phyloP scores from a whole-genome alignment of 2,888 invertebrate species.

The Sphecodes monilicornis region DNA sequence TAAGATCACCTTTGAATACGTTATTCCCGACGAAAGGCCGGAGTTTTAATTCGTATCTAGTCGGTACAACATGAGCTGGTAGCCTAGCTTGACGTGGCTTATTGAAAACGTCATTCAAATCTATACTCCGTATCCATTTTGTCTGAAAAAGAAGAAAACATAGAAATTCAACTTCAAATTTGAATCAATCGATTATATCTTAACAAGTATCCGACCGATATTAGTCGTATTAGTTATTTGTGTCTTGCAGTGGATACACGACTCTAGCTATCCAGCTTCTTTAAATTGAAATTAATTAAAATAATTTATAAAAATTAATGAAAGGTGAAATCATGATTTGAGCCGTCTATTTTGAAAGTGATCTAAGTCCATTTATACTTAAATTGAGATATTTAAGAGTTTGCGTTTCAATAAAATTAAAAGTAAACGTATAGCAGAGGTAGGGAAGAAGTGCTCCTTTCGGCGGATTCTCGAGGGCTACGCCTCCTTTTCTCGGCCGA shows the following conservation, averaged over 20 bases:
- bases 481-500: too few species aligned
- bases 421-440: too few species aligned
- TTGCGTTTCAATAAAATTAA: too few species aligned
- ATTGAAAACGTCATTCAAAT: constrained; percentile 89
- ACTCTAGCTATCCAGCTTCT: too few species aligned
- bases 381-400: too few species aligned
- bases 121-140: constrained; percentile 86
- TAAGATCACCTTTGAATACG: constrained; percentile 89
- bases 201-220: not conserved
- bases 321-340: too few species aligned
- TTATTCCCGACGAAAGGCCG: constrained; percentile 89
- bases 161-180: not conserved
- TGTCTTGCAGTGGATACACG: too few species aligned
- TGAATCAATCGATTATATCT: not conserved
- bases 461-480: too few species aligned
- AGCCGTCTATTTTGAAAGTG: too few species aligned
- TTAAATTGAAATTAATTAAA: not conserved
- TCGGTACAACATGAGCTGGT: constrained; percentile 87
- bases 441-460: too few species aligned
- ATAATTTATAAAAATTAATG: not conserved
- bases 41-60: constrained; percentile 88
- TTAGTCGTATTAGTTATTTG: too few species aligned
- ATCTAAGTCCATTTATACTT: too few species aligned
- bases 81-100: constrained; percentile 89
- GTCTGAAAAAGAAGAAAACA: not conserved